Base-by-base conservation (phyloP, 1,140 invertebrate species). In the Myzus persicae region DNA sequence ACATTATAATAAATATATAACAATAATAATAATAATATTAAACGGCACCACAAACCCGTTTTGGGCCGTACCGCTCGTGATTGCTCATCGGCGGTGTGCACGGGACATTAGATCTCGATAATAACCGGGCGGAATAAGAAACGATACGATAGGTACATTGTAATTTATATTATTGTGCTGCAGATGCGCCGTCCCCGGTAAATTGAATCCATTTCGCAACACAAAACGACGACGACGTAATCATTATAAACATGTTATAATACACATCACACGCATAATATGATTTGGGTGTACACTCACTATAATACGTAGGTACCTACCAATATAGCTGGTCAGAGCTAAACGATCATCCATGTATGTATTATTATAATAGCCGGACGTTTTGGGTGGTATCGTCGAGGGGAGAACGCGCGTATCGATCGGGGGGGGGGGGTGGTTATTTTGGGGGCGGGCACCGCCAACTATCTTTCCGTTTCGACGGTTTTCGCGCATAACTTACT, bases 1-100 rank as follows among this genome's bases (percentile, higher is more conserved):
- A 38, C 82, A 84, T 84, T 5, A 84, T 84, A 84, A 40, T 84
- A 84, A 84, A 22, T 18, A 82, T 84, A 85, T 85, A 42, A 81
- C 4, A 42, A 40, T 42, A 84, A 84, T 42, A 82, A 82, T 82
- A 84, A 84, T 40, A 84, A 84, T 40, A 40, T 40, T 84, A 84
- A 84, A 40, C 82, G 82, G 82, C 24, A 40, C 8, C 40, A 40
- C 22, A 42, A 40, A 40, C 38, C 82, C 82, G 38, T 84, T 40
- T 84, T 42, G 20, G 22, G 18, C 24, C 38, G 40, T 40, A 54
- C 54, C 20, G 18, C 54, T 8, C 54, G 26, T 26, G 59, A 67
- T n/a, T n/a, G 59, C 59, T 67, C 59, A n/a, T 67, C 59, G 59
- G 31, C 14, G 59, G 59, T 67, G 59, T 67, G 59, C 59, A 67